phyloP scores from a whole-genome alignment of 2,113 vertebrate species.

The Sclerurus mexicanus region DNA sequence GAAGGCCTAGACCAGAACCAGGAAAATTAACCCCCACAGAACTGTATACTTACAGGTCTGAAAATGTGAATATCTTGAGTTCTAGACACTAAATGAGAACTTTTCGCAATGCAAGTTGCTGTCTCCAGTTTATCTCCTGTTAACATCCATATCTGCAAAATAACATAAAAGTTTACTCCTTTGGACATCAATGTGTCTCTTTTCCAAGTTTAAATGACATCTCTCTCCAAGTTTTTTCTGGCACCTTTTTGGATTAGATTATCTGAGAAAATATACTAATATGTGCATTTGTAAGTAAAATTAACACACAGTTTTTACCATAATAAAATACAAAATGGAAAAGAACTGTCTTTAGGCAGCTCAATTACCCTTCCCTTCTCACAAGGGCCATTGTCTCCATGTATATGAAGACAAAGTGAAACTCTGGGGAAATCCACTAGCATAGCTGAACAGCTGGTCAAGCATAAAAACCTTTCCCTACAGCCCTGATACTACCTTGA shows the following conservation, averaged over 20 bases:
- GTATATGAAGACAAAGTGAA: not conserved
- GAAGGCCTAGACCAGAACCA: too few species aligned
- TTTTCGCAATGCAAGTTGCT: slow-evolving; percentile 96
- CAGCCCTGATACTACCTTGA: not conserved
- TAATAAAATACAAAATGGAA: not conserved
- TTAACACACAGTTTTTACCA: not conserved
- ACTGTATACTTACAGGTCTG: slow-evolving; percentile 80
- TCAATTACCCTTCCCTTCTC: not conserved
- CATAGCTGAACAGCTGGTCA: not conserved
- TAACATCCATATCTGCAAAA: slow-evolving; percentile 93
- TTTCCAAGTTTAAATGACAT: not conserved
- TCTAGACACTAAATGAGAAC: slow-evolving; percentile 93
- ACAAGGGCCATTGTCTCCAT: not conserved
- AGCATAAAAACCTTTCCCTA: not conserved
- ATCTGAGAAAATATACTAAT: not conserved
- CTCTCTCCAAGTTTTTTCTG: not conserved
- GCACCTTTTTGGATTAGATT: not conserved
- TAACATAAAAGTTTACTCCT: not conserved
- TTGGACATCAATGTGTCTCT: not conserved
- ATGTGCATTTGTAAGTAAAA: not conserved
- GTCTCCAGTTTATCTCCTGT: slow-evolving; percentile 97
- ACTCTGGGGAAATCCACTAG: not conserved
- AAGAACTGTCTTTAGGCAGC: not conserved
- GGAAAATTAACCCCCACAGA: too few species aligned
- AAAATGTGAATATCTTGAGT: slow-evolving; percentile 93